Percentiles rank a stretch among this genome's conserved stretches.
phyloP scores from a whole-genome alignment of 2,888 invertebrate genomes.

The Clunio marinus region DNA sequence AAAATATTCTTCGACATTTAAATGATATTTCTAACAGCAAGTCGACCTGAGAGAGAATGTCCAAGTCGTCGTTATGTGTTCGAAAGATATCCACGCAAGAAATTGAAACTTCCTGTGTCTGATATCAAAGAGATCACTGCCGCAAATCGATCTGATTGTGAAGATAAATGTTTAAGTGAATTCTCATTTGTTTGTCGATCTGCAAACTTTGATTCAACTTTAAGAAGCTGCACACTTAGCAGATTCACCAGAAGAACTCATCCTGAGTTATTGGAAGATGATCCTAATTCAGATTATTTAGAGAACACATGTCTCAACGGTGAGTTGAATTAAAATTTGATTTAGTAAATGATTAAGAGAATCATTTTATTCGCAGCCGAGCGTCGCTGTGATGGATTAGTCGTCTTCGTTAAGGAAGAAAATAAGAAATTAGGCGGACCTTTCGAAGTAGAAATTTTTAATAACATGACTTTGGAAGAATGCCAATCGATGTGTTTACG shows the following conservation, averaged over 20 bases:
- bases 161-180: conserved; percentile 84
- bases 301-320: conserved; percentile 88
- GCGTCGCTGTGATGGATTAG: conserved; percentile 77
- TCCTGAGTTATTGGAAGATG: conserved; percentile 77
- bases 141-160: conserved; percentile 81
- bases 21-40: conserved; percentile 55
- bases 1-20: conserved; percentile 21
- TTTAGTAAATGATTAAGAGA: not conserved
- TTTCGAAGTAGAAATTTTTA: conserved; percentile 82
- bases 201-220: conserved; percentile 73
- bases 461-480: conserved; percentile 79
- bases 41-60: conserved; percentile 82
- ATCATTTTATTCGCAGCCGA: conserved; percentile 58
- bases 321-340: conserved; percentile 45
- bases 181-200: conserved; percentile 85
- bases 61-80: conserved; percentile 84
- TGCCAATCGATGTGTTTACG: conserved; percentile 83
- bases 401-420: conserved; percentile 85
- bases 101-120: conserved; percentile 71
- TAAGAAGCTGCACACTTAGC: conserved; percentile 75
- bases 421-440: conserved; percentile 82
- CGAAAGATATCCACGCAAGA: conserved; percentile 80
- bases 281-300: conserved; percentile 81
- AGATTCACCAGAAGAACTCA: conserved; percentile 80
- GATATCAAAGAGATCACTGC: conserved; percentile 78